A percentile compares a stretch with the other conserved stretches of the same genome.
Evolutionary conservation across 2,797 vertebrate species (phyloP).

Genomic region (Phalanger gymnotis): DNA sequence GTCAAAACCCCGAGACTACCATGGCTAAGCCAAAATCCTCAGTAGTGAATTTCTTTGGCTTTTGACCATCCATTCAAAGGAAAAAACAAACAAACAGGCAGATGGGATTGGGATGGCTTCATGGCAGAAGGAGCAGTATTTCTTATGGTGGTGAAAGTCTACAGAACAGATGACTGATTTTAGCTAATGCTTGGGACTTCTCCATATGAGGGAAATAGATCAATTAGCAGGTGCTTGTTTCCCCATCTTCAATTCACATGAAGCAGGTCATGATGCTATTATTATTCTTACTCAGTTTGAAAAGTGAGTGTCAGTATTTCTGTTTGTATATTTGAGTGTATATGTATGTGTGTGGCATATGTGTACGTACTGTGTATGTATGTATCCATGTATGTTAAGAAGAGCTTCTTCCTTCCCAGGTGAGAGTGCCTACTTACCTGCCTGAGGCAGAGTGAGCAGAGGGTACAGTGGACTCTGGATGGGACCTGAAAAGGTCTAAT

Average conservation of each 20-base stretch:
- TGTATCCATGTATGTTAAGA: neutral
- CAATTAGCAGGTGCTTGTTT: neutral
- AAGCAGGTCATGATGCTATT: neutral
- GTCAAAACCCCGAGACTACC: constrained; percentile 4
- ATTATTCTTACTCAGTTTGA: neutral
- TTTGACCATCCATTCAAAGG: neutral
- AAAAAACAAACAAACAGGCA: neutral
- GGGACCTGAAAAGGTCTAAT: constrained; percentile 18
- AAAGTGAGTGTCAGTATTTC: neutral
- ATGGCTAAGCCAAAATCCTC: neutral
- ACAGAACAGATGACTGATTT: neutral
- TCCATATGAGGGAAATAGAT: neutral
- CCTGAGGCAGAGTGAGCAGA: neutral
- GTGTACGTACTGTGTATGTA: neutral
- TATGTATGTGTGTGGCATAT: neutral
- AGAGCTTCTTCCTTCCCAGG: neutral
- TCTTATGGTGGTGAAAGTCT: constrained; percentile 34
- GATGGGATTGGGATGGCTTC: neutral
- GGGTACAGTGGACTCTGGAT: neutral
- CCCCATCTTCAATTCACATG: constrained; percentile 3
- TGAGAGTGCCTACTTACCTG: constrained; percentile 18
- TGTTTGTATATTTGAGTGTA: neutral
- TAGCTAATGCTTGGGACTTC: neutral
- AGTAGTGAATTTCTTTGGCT: neutral
- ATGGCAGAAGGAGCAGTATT: neutral